phyloP scores from a whole-genome alignment of 2,797 vertebrate genomes.

The Sebastes hubbsi region DNA sequence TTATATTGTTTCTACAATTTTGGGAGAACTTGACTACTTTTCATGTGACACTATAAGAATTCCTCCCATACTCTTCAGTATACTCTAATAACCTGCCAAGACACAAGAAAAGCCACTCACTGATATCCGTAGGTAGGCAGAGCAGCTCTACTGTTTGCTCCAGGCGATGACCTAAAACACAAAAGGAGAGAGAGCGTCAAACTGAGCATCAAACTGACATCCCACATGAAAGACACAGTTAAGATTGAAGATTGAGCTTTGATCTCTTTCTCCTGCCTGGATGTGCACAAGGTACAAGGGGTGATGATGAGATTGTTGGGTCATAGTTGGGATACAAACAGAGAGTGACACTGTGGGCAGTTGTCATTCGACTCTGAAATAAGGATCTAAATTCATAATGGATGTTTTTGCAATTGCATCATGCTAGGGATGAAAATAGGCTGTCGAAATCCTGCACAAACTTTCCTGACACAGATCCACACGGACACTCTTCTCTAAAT shows the following conservation, averaged over 20 bases:
- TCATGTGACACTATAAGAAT: conserved; percentile 13
- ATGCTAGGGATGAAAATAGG: neutral
- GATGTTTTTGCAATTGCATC: neutral
- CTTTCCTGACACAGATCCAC: neutral
- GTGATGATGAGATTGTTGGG: neutral
- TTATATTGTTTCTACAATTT: neutral
- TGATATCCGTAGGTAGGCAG: conserved; percentile 56
- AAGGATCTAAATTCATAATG: neutral
- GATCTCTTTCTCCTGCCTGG: conserved; percentile 13
- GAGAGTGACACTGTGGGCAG: neutral
- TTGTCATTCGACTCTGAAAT: neutral
- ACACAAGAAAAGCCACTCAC: conserved; percentile 53
- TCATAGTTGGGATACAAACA: neutral
- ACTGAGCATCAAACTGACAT: conserved; percentile 41
- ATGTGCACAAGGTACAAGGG: conserved; percentile 6
- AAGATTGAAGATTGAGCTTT: conserved; percentile 14
- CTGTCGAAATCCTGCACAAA: neutral
- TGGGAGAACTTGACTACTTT: neutral
- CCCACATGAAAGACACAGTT: conserved; percentile 29
- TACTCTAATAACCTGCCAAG: conserved; percentile 18
- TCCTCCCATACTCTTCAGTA: neutral
- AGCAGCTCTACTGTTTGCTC: conserved; percentile 48
- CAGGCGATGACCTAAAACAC: conserved; percentile 62
- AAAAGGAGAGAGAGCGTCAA: conserved; percentile 43
- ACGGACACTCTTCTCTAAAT: neutral